These are phyloP conservation scores for Eulemur coronatus DNA, from an alignment of 2,797 vertebrate species.

Conservation along the genomic window DNA sequence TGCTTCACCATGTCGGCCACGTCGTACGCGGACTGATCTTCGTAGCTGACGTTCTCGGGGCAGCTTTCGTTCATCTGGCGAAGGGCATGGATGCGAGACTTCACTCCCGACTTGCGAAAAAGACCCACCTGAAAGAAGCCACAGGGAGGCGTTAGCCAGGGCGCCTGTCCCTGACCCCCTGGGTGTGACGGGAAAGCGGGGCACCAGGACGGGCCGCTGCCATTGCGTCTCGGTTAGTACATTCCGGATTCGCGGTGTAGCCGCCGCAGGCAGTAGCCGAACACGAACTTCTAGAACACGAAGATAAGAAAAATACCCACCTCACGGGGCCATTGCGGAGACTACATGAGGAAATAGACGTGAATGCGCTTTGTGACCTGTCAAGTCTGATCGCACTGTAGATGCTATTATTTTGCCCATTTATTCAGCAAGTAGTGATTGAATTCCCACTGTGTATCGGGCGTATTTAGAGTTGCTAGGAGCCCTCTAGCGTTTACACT, in stretches of 20 bases:
- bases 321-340: not conserved
- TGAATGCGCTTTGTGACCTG: not conserved
- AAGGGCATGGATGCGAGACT: slow-evolving; percentile 96
- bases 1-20: slow-evolving; percentile 99
- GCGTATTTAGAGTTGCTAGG: not conserved
- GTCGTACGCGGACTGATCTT: slow-evolving; percentile 97
- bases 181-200: not conserved
- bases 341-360: not conserved
- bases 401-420: not conserved
- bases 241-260: not conserved
- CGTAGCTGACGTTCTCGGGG: slow-evolving; percentile 94
- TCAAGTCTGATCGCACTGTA: not conserved
- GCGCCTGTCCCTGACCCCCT: not conserved
- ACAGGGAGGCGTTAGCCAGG: not conserved
- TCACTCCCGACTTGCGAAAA: slow-evolving; percentile 98
- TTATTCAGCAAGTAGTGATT: not conserved
- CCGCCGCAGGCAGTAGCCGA: not conserved
- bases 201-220: not conserved
- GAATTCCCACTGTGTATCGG: not conserved
- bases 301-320: not conserved
- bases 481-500: not conserved
- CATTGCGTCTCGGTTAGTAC: too few relatives aligned
- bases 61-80: slow-evolving; percentile 96
- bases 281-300: not conserved
- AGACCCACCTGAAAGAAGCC: slow-evolving; percentile 92